Evolutionary conservation across 2,797 vertebrate species (phyloP).

Genomic region (Cyclura pinguis): DNA sequence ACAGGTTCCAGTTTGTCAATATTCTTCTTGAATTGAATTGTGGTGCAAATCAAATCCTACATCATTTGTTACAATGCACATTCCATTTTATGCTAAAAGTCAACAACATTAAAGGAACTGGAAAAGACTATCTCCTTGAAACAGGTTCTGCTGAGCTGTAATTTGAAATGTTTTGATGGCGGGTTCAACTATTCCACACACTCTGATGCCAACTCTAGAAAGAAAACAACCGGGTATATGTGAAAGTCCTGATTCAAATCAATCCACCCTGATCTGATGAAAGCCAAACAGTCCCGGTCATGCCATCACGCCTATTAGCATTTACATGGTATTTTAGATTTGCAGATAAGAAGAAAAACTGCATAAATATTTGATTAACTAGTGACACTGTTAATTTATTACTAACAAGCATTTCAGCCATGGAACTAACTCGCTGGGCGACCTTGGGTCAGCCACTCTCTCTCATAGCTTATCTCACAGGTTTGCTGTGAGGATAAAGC

Average conservation of each 20-base stretch:
- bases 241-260: not conserved
- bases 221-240: not conserved
- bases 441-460: not conserved
- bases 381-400: conserved; percentile 36
- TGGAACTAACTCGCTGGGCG: not conserved
- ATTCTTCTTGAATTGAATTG: too few relatives aligned
- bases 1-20: too few relatives aligned
- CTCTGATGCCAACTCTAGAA: not conserved
- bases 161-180: not conserved
- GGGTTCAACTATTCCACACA: too few relatives aligned
- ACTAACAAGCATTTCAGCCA: not conserved
- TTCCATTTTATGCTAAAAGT: not conserved
- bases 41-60: not conserved
- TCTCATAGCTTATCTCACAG: not conserved
- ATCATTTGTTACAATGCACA: not conserved
- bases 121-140: not conserved
- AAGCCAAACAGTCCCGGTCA: not conserved
- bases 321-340: conserved; percentile 40
- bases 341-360: conserved; percentile 45
- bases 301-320: conserved; percentile 1
- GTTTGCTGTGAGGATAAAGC: not conserved
- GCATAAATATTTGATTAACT: conserved; percentile 59
- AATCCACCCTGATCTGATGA: not conserved
- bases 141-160: not conserved
- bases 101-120: not conserved